Conservation (phyloP, 2,113 vertebrate genomes). For the Maccullochella peelii region DNA sequence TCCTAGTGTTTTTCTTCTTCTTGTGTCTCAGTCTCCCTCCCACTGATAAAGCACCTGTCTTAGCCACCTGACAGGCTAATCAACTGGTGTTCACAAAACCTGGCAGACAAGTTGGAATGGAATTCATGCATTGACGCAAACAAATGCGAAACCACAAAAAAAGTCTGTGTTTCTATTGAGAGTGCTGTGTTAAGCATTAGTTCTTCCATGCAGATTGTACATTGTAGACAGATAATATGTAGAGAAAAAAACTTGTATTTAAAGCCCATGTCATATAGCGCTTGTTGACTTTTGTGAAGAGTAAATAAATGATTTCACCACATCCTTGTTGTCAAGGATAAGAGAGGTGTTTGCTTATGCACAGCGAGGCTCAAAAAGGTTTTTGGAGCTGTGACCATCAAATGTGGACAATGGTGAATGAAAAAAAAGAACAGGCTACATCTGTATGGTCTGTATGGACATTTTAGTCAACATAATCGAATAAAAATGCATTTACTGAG, state of each 20-base stretch:
- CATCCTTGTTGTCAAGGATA: conserved; percentile 5
- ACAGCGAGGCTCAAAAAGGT: background rate
- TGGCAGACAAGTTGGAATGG: background rate
- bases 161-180: background rate
- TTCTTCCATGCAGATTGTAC: background rate
- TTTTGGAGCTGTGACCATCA: background rate
- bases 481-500: background rate
- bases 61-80: background rate
- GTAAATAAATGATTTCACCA: background rate
- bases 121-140: background rate
- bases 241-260: background rate
- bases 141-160: background rate
- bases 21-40: background rate
- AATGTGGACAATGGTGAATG: too few relatives aligned
- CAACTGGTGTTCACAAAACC: too few relatives aligned
- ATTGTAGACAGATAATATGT: too few relatives aligned
- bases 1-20: background rate
- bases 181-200: background rate
- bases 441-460: too few relatives aligned
- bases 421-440: background rate
- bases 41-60: background rate
- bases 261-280: background rate
- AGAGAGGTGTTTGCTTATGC: background rate
- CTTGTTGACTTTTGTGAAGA: background rate
- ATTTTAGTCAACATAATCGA: background rate